Evolutionary conservation across 2,113 vertebrate species (phyloP), one percentile per base, ranked within the genome.

Genomic region (Cercopithecus mona): DNA sequence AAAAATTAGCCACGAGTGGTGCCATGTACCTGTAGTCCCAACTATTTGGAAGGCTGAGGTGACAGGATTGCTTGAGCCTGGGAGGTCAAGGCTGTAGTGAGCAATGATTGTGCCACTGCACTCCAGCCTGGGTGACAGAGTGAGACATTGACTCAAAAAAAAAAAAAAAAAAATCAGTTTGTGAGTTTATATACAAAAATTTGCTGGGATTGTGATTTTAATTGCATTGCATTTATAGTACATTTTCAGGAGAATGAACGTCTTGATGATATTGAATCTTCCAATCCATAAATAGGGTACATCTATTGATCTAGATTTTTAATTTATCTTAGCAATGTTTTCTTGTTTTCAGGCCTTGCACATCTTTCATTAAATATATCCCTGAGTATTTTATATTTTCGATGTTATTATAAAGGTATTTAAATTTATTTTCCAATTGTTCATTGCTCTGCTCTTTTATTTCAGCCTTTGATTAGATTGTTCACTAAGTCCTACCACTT

Each of bases 351-450:
- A 43, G 61, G 7, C 30, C 61, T 88, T 61, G 70, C 7, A 35
- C 35, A 13, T 48, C n/a, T 95, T 85, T 97, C 38, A 25, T 95
- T 88, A 57, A 97, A 70, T 43, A 8, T 14, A 83, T 57, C 17
- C 52, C 52, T 55, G 52, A 55, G 18, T 55, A 55, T 78, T 59
- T 82, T 18, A 20, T 84, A 38, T 23, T 52, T 84, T 82, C 55
- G 40, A 84, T 82, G 27, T 73, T 81, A 79, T 79, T 66, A 66
- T 55, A 72, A 93, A 70, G 52, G 10, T 10, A 76, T 90, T 95
- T 90, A 70, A 27, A 78, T 70, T 87, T 92, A 22, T 61, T 90
- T 43, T 82, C 45, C 45, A 38, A n/a, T 75, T 30, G 59, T 9
- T 90, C 13, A 23, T 82, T 82, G 87, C 17, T 97, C 35, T 73